phyloP scores from a whole-genome alignment of 2,113 vertebrate species.

The Nothobranchius kuhntae region DNA sequence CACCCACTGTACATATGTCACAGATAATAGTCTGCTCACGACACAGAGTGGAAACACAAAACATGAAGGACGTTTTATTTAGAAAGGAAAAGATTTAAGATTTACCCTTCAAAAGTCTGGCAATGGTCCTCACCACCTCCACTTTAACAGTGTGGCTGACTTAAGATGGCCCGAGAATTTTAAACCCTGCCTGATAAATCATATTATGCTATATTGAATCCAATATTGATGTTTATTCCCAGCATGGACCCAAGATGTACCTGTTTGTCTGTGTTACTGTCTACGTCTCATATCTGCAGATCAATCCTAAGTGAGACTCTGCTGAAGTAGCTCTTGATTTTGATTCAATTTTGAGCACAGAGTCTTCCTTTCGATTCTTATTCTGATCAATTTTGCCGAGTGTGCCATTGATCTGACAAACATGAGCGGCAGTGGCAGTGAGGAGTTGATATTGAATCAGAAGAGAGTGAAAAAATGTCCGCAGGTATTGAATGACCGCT shows the following conservation, averaged over 20 bases:
- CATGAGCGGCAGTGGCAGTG: conserved; percentile 58
- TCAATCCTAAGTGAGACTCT: conserved; percentile 67
- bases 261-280: conserved; percentile 47
- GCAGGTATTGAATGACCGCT: conserved; percentile 55
- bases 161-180: conserved; percentile 17
- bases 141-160: background rate
- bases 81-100: conserved; percentile 23
- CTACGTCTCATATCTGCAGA: conserved; percentile 47
- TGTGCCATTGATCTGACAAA: conserved; percentile 68
- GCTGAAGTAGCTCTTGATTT: conserved; percentile 61
- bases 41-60: conserved; percentile 24
- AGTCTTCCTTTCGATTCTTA: conserved; percentile 69
- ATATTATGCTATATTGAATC: conserved; percentile 41
- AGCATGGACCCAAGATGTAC: conserved; percentile 29
- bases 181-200: conserved; percentile 39
- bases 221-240: conserved; percentile 48
- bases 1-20: conserved; percentile 50
- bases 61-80: conserved; percentile 32
- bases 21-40: conserved; percentile 39
- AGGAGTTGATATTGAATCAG: conserved; percentile 68
- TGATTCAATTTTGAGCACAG: conserved; percentile 69
- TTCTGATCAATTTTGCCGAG: conserved; percentile 64
- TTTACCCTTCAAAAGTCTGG: conserved; percentile 44
- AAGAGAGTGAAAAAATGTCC: conserved; percentile 56
- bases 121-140: conserved; percentile 7